These are phyloP conservation scores for Pseudomyrmex flavicornis DNA, from an alignment of 1,140 invertebrate genomes.

Conservation along the genomic window DNA sequence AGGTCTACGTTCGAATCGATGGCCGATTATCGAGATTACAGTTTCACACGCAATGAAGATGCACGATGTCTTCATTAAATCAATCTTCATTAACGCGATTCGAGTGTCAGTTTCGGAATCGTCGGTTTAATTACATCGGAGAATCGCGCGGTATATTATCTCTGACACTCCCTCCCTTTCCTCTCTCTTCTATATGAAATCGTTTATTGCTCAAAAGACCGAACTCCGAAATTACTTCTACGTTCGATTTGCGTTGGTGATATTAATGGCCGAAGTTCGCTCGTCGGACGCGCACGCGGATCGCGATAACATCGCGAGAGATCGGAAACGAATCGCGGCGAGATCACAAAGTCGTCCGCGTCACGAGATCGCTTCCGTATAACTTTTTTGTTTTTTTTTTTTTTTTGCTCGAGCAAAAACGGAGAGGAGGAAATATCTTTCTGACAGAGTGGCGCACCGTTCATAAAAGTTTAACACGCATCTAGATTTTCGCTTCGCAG, in stretches of 20 bases:
- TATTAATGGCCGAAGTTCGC: constrained; percentile 46
- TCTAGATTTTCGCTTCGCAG: neutral
- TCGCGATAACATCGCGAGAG: neutral
- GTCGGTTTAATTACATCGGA: constrained; percentile 38
- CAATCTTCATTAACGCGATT: neutral
- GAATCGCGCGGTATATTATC: constrained; percentile 42
- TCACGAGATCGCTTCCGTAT: constrained; percentile 8
- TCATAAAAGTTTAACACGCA: neutral
- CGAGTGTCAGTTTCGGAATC: constrained; percentile 26
- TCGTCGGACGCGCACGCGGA: neutral
- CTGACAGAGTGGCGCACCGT: neutral
- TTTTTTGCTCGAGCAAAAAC: neutral
- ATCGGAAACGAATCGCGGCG: neutral
- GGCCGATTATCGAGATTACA: neutral
- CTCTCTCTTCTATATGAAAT: constrained; percentile 1
- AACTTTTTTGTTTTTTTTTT: neutral
- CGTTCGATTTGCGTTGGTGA: neutral
- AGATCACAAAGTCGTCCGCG: constrained; percentile 8
- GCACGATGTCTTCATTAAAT: constrained; percentile 23
- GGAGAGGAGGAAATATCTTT: neutral
- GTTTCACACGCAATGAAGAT: neutral
- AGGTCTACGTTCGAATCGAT: too few species aligned
- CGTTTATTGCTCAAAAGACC: constrained; percentile 40
- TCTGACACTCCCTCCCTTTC: neutral
- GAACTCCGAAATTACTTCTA: constrained; percentile 26